A percentile compares a stretch with the other conserved stretches of the same genome.
These are phyloP conservation scores for Artibeus lituratus DNA, from an alignment of 2,797 vertebrate species.

Conservation along the genomic window DNA sequence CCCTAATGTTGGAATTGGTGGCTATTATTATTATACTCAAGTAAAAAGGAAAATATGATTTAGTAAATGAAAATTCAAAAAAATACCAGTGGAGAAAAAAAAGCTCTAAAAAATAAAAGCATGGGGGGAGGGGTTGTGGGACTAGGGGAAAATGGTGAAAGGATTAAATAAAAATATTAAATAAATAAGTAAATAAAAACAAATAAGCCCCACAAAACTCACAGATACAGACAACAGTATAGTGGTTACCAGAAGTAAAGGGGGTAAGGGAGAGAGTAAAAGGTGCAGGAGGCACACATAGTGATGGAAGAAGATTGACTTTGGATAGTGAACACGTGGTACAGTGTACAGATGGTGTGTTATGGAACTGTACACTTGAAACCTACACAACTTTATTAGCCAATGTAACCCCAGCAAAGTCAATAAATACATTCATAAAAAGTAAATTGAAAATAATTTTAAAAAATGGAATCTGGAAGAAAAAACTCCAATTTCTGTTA, in stretches of 20 bases:
- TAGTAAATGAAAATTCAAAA: background rate
- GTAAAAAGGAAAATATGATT: background rate
- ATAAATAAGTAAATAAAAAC: no score
- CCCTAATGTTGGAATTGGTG: background rate
- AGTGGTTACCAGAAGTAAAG: background rate
- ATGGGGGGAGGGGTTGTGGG: background rate
- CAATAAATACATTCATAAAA: background rate
- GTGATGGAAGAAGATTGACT: background rate
- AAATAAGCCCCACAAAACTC: background rate
- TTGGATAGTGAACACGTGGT: background rate
- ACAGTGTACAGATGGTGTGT: background rate
- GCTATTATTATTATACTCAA: background rate
- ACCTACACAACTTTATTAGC: background rate
- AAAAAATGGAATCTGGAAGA: background rate
- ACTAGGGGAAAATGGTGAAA: background rate
- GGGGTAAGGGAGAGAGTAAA: background rate
- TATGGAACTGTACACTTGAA: background rate
- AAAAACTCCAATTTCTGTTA: background rate
- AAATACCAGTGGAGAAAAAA: background rate
- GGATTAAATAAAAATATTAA: background rate
- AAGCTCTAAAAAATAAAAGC: background rate
- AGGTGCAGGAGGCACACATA: background rate
- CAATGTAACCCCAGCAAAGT: background rate
- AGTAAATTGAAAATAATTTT: no score
- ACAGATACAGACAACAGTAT: background rate